Evolutionary conservation across 2,113 vertebrate genomes (phyloP).

Genomic region (Gallinago jamesoni): DNA sequence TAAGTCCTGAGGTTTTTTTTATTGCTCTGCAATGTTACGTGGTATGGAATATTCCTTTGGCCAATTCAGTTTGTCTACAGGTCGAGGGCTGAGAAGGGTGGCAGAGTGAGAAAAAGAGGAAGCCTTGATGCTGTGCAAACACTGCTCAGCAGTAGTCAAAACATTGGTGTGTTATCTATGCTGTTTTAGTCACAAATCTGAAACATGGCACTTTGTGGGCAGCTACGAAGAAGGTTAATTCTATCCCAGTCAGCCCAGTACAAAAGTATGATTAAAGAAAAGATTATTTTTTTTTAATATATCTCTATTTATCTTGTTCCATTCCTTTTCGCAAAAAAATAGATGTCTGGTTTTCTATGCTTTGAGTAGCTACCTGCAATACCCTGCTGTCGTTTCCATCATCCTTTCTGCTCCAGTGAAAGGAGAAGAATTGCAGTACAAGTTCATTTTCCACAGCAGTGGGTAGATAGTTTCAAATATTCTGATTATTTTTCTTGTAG

Average conservation of each 20-base stretch:
- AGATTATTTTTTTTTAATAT: neutral
- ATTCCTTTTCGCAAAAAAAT: slow-evolving; percentile 33
- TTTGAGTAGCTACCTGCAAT: slow-evolving; percentile 19
- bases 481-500: neutral
- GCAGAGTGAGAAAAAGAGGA: neutral
- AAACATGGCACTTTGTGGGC: rapidly evolving
- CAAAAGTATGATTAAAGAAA: neutral
- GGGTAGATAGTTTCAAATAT: neutral
- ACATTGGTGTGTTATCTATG: neutral
- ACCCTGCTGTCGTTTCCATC: neutral
- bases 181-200: neutral
- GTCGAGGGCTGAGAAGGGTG: neutral
- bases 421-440: neutral
- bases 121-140: neutral
- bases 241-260: neutral
- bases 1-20: neutral
- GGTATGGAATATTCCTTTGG: neutral
- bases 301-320: neutral
- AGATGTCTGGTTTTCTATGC: neutral
- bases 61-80: neutral
- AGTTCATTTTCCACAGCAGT: neutral
- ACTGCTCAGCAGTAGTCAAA: neutral
- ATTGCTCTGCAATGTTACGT: neutral
- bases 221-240: neutral
- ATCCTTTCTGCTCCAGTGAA: neutral